Percentiles rank a stretch among this genome's conserved stretches.
These are phyloP conservation scores for Zapus hudsonius DNA, from an alignment of 2,113 vertebrate genomes.

Conservation along the genomic window DNA sequence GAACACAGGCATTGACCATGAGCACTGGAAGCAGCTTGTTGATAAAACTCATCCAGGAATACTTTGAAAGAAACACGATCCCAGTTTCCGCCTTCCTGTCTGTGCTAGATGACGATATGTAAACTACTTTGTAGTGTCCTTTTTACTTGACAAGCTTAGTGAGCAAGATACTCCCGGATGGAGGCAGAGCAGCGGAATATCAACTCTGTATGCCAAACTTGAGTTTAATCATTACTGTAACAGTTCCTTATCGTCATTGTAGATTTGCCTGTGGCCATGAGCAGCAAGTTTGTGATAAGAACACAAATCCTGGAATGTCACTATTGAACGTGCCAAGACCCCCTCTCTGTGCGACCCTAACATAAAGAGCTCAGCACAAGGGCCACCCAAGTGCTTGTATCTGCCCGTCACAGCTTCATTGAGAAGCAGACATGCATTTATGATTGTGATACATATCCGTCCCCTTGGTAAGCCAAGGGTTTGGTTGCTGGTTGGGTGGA, in stretches of 20 bases:
- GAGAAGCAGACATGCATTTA: not conserved
- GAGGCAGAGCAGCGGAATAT: slow-evolving; percentile 67
- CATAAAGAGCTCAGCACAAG: fast-evolving
- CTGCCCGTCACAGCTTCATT: not conserved
- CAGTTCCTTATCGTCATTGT: slow-evolving; percentile 78
- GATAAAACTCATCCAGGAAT: not conserved
- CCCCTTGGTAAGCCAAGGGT: not conserved
- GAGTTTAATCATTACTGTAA: slow-evolving; percentile 83
- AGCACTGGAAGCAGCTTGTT: no score
- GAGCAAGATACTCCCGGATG: slow-evolving; percentile 71
- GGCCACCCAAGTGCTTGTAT: not conserved
- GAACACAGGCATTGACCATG: not conserved
- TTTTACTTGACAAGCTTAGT: slow-evolving; percentile 72
- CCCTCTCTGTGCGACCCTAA: not conserved
- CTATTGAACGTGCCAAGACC: slow-evolving; percentile 35
- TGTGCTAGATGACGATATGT: not conserved
- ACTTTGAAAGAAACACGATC: not conserved
- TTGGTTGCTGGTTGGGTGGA: slow-evolving; percentile 28
- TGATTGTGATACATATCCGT: not conserved
- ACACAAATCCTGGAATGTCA: slow-evolving; percentile 66
- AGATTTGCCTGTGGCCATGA: slow-evolving; percentile 78
- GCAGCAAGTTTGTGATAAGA: slow-evolving; percentile 79
- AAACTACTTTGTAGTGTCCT: slow-evolving; percentile 41
- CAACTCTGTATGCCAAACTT: slow-evolving; percentile 79
- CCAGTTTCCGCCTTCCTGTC: not conserved